Conservation (phyloP, 2,113 vertebrate genomes). For the Alethe castanea region DNA sequence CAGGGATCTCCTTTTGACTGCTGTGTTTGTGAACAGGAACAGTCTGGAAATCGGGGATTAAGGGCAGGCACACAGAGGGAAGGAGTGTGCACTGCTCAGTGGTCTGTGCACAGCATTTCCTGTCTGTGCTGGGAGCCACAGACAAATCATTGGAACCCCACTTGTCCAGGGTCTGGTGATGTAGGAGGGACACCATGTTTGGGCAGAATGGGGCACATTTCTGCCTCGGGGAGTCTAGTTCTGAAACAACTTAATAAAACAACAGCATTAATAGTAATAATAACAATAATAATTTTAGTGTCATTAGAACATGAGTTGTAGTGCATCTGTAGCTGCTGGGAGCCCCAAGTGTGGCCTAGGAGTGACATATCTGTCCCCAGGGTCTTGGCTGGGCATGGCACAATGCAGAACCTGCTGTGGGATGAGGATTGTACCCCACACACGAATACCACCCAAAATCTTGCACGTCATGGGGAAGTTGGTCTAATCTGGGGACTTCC, state of each 20-base stretch:
- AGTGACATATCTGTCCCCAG: background rate
- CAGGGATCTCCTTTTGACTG: background rate
- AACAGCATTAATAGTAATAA: background rate
- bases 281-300: background rate
- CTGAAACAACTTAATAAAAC: background rate
- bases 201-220: background rate
- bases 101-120: background rate
- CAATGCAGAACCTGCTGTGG: rapidly evolving
- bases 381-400: background rate
- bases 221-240: background rate
- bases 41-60: background rate
- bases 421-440: background rate
- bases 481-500: background rate
- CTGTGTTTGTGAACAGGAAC: background rate
- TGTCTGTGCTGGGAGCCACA: background rate
- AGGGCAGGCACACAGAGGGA: background rate
- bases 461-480: background rate
- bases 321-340: background rate
- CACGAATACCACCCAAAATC: background rate
- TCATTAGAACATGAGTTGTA: background rate
- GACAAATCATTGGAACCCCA: background rate
- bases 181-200: background rate
- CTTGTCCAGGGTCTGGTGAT: background rate
- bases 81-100: rapidly evolving
- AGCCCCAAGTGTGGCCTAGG: background rate